Conservation (phyloP, 1,140 invertebrate species). For the Limonius californicus region DNA sequence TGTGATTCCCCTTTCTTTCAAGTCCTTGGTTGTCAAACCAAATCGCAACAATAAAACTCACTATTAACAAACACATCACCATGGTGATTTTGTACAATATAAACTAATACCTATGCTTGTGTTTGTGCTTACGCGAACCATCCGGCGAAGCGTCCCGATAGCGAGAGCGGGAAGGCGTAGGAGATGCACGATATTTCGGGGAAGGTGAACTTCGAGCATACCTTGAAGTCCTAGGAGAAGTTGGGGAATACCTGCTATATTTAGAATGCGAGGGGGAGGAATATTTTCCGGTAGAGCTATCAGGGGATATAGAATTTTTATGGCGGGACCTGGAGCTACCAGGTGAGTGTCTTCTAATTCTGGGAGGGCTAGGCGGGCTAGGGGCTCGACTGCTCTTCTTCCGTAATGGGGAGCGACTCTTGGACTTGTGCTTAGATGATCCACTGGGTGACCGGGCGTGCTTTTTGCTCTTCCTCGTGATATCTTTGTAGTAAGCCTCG, state of each 20-base stretch:
- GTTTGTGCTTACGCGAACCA: background rate
- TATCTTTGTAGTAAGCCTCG: conserved; percentile 42
- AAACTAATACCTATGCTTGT: conserved; percentile 2
- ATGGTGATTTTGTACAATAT: too few relatives aligned
- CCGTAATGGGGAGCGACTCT: conserved; percentile 43
- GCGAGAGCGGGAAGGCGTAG: background rate
- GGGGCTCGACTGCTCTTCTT: conserved; percentile 37
- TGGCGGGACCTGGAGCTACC: conserved; percentile 36
- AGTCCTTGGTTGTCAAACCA: too few relatives aligned
- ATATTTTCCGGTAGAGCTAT: conserved; percentile 32
- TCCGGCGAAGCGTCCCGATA: background rate
- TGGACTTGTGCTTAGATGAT: conserved; percentile 45
- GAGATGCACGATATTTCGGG: background rate
- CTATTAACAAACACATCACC: too few relatives aligned
- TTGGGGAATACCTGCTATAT: conserved; percentile 36
- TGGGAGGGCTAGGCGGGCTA: conserved; percentile 41
- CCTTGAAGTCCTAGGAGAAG: conserved; percentile 29
- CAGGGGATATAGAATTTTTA: conserved; percentile 40
- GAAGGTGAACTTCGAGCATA: conserved; percentile 26
- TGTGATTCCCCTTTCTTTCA: too few relatives aligned
- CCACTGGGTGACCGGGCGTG: conserved; percentile 45
- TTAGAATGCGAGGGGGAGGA: conserved; percentile 12
- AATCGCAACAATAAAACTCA: too few relatives aligned
- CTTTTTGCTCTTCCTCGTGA: conserved; percentile 48
- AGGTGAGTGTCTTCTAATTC: conserved; percentile 40